Base-by-base conservation (phyloP, 2,888 invertebrate genomes). In the Athalia rosae region DNA sequence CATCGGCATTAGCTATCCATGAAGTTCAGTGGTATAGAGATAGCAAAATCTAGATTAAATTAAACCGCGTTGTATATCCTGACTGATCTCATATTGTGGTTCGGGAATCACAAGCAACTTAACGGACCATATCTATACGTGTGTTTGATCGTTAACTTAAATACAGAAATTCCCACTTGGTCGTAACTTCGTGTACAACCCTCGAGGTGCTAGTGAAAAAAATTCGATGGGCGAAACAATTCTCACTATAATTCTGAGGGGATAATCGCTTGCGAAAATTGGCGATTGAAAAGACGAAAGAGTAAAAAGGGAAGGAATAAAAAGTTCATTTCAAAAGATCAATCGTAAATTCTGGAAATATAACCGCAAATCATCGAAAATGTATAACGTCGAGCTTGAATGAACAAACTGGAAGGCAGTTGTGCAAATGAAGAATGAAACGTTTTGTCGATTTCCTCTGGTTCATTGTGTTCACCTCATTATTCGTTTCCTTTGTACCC, bases 11-110 rank as follows among this genome's bases (percentile, higher is more conserved):
- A 28, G 28, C 28, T 28, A 28, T 28, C 28, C 28, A 28, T 28
- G 28, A 28, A 28, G 28, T 28, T 28, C 28, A 2, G 28, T 28
- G 50, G 9, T 50, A n/a, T n/a, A 67, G 41, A 67, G 67, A 67
- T 67, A 50, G 50, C 50, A 13, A 71, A 71, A 43, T 58, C 69
- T 56, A 58, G 56, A 71, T 45, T 56, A 41, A 71, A 58, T 56
- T 58, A 43, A 56, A 53, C 53, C n/a, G 13, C 67, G 28, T 58
- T 58, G 28, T 28, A 28, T 28, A 56, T 71, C 69, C 69, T 71
- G 69, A 71, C 56, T 56, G 58, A 56, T 56, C 58, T 56, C 45
- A 58, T 56, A 9, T 71, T 71, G 69, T 45, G 69, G 69, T 58
- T 13, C 43, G 15, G 28, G 9, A 13, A 48, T 43, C 13, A 13